These are phyloP conservation scores for Lasioglossum oenotherae DNA, from an alignment of 2,888 invertebrate genomes.

Conservation along the genomic window DNA sequence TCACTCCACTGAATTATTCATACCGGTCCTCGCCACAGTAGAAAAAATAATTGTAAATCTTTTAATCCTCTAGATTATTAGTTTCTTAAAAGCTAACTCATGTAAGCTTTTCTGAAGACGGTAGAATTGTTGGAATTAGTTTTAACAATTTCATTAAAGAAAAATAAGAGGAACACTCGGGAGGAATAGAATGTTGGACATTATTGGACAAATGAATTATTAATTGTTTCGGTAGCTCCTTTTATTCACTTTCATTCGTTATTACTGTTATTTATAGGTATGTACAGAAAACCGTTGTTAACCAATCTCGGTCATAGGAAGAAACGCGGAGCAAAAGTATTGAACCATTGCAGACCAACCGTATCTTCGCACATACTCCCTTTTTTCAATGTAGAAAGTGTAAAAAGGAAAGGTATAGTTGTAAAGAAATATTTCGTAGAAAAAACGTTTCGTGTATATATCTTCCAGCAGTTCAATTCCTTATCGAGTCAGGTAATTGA, in stretches of 20 bases:
- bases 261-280: constrained; percentile 78
- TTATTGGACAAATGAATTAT: constrained; percentile 7
- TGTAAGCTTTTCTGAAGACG: not conserved
- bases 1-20: constrained; percentile 4
- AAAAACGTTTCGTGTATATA: constrained; percentile 67
- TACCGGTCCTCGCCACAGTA: not conserved
- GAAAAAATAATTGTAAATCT: constrained; percentile 15
- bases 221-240: constrained; percentile 76
- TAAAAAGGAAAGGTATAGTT: constrained; percentile 59
- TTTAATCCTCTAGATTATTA: not conserved
- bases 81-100: not conserved
- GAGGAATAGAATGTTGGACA: constrained; percentile 14
- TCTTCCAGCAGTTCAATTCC: constrained; percentile 54
- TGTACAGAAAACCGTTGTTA: constrained; percentile 81
- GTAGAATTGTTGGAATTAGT: not conserved
- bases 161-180: constrained; percentile 1
- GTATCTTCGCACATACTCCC: constrained; percentile 46
- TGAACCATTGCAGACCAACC: constrained; percentile 49
- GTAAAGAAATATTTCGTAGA: constrained; percentile 68
- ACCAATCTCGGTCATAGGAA: constrained; percentile 63
- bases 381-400: constrained; percentile 53
- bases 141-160: not conserved
- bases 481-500: constrained; percentile 55
- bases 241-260: constrained; percentile 80
- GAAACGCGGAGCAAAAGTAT: constrained; percentile 58